Percentiles rank a stretch among this genome's conserved stretches.
phyloP scores from a whole-genome alignment of 2,888 invertebrate species.

The Epirrhoe tristata region DNA sequence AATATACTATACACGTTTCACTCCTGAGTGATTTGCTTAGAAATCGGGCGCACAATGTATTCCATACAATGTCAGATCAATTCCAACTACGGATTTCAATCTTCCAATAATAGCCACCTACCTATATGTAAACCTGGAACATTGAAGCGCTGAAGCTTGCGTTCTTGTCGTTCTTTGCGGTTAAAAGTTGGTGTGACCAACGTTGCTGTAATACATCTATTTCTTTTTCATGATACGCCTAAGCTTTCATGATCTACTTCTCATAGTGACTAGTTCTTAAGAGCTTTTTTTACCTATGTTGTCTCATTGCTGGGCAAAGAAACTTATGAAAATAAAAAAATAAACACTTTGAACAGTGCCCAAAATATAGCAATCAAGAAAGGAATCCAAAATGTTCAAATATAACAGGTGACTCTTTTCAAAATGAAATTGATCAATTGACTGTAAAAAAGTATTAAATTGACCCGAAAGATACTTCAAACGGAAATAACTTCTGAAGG shows the following conservation, averaged over 20 bases:
- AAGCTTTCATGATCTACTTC: no score
- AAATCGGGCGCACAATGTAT: constrained; percentile 1
- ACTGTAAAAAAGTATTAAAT: constrained; percentile 55
- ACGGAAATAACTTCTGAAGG: constrained; percentile 45
- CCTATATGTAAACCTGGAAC: neutral
- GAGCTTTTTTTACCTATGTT: no score
- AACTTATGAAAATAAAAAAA: no score
- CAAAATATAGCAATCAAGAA: no score
- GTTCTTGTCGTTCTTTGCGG: no score
- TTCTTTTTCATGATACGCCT: no score
- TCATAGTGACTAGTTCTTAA: no score
- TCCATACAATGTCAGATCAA: constrained; percentile 1
- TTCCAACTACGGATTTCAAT: neutral
- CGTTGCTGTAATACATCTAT: no score
- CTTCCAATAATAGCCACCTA: neutral
- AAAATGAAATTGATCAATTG: constrained; percentile 47
- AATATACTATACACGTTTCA: neutral
- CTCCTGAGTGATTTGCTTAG: neutral
- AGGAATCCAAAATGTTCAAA: constrained; percentile 4
- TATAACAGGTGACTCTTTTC: constrained; percentile 20
- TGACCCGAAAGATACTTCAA: constrained; percentile 52
- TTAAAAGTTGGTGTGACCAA: no score
- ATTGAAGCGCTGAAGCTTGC: neutral
- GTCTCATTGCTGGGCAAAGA: no score
- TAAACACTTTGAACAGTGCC: no score